Evolutionary conservation across 2,113 vertebrate species (phyloP).

Genomic region (Mobula birostris): DNA sequence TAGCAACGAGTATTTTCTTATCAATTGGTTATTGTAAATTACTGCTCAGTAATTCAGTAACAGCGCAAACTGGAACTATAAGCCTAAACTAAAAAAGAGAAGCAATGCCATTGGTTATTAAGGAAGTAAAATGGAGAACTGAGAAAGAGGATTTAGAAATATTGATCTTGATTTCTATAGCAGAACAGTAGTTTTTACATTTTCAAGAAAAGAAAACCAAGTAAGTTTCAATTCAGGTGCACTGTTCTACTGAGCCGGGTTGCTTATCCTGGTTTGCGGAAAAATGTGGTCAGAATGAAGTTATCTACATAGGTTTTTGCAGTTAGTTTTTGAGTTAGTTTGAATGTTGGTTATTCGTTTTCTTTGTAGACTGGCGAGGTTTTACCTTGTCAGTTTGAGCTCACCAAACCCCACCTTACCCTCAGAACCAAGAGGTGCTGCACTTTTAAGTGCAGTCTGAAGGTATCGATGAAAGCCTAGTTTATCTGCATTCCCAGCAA

Average conservation of each 20-base stretch:
- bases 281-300: background rate
- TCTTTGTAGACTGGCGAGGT: background rate
- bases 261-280: background rate
- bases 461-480: background rate
- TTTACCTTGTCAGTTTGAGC: background rate
- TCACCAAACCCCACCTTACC: background rate
- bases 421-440: background rate
- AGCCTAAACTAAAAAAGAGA: background rate
- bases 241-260: background rate
- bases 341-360: background rate
- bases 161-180: background rate
- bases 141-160: slow-evolving; percentile 3
- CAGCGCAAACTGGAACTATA: background rate
- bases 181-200: background rate
- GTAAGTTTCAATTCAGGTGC: background rate
- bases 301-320: background rate
- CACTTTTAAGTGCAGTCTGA: background rate
- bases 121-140: slow-evolving; percentile 28
- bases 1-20: background rate
- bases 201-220: background rate
- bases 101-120: background rate
- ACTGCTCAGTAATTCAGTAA: background rate
- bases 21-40: background rate
- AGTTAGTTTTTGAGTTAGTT: too few species aligned
- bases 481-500: background rate